A percentile compares a stretch with the other conserved stretches of the same genome.
phyloP scores from a whole-genome alignment of 2,113 vertebrate species.

The Marmota flaviventris region DNA sequence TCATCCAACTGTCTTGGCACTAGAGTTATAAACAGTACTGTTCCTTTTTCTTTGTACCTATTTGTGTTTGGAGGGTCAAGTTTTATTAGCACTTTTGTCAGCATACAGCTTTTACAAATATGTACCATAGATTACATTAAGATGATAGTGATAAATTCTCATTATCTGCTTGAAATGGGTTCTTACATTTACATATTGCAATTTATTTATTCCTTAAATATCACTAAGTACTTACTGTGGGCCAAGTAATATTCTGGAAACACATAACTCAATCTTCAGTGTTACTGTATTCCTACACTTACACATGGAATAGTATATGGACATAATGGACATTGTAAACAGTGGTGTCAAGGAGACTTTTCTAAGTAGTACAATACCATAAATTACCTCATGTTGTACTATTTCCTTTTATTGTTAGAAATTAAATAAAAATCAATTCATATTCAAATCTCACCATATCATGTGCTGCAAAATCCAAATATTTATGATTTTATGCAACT shows the following conservation, averaged over 20 bases:
- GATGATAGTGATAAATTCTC: not conserved
- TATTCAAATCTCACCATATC: constrained; percentile 45
- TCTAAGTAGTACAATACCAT: not conserved
- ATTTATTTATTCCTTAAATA: constrained; percentile 26
- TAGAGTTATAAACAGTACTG: not conserved
- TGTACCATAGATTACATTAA: not conserved
- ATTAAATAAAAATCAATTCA: constrained; percentile 56
- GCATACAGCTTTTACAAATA: not conserved
- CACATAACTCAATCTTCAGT: not conserved
- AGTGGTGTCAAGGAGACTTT: not conserved
- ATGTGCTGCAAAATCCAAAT: not conserved
- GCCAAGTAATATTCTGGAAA: not conserved
- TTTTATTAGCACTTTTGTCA: constrained; percentile 17
- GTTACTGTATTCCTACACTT: not conserved
- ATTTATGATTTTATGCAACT: constrained; percentile 28
- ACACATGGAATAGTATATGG: not conserved
- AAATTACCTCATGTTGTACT: constrained; percentile 11
- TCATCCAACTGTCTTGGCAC: not conserved
- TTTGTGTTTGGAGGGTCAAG: not conserved
- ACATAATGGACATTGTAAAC: constrained; percentile 1
- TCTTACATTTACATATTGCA: not conserved
- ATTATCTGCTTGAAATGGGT: not conserved
- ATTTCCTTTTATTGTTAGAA: constrained; percentile 40
- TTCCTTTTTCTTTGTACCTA: not conserved
- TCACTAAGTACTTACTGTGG: not conserved